Evolutionary conservation across 2,888 invertebrate genomes (phyloP), one percentile per base, ranked within the genome.

Genomic region (Zygothrica quintamaculata): DNA sequence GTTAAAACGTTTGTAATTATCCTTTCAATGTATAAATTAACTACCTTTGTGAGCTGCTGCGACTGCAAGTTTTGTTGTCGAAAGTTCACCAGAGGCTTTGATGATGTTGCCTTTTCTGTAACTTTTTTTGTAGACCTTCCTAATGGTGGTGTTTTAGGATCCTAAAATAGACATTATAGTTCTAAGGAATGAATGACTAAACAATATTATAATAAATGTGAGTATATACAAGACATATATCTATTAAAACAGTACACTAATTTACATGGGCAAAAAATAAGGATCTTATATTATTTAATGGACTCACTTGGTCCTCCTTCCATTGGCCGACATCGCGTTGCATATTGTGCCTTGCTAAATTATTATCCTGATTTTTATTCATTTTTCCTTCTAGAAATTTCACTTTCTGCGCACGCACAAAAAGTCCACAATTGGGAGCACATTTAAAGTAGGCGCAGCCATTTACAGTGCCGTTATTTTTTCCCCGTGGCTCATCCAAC

Each of bases 381-480:
- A 12, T 26, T 55, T 31, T 8, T 61, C 56, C 47, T 16, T 33
- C 93, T 9, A 94, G 89, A 66, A 98, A 93, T 91, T 98, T 98
- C 0, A 71, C 15, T 15, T 71, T 73, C 46, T 95, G 93, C 82
- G 95, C 96, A 44, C 98, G 94, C 8, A 99, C 97, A 92, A 99
- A 99, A 88, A 98, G 96, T 3, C 99, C 99, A 92, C 94, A 94
- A 90, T 97, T 97, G 42, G 97, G 96, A 43, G 95, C 93, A 89
- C 99, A 99, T 95, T 95, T 94, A 91, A 99, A 99, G 92, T 99
- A 99, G 25, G 94, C 93, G 87, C 96, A 96, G 44, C 97, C 98
- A 77, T 97, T 95, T 25, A 99, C 95, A 37, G 96, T 95, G 16
- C 99, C 99, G 93, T 99, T 98, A 89, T 99, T 99, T 90, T 98